phyloP scores from a whole-genome alignment of 2,888 invertebrate species.

The Magallana nippona region DNA sequence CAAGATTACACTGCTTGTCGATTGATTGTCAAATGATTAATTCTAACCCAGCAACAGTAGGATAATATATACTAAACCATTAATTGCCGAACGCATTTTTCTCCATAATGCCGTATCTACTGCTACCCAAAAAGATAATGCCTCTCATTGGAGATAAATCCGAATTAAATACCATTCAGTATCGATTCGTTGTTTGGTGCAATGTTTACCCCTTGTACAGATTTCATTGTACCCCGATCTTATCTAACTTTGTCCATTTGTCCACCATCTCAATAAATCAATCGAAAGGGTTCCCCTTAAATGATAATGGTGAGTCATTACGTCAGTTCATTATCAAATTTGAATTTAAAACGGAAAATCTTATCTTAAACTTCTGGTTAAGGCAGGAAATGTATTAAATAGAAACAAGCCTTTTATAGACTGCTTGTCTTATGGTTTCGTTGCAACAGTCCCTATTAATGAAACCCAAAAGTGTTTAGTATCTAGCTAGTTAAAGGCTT shows the following conservation, averaged over 20 bases:
- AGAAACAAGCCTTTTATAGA: not conserved
- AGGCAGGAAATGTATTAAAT: not conserved
- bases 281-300: not conserved
- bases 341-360: not conserved
- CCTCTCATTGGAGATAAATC: constrained; percentile 15
- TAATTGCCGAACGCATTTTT: constrained; percentile 11
- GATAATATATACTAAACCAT: not conserved
- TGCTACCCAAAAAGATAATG: constrained; percentile 15
- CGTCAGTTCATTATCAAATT: constrained; percentile 21
- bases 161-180: constrained; percentile 16
- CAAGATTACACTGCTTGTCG: not conserved
- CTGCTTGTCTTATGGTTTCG: not conserved
- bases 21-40: constrained; percentile 26
- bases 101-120: constrained; percentile 25
- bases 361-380: not conserved
- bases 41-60: not conserved
- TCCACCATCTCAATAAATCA: constrained; percentile 13
- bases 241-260: constrained; percentile 8
- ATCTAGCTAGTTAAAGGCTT: no score
- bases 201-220: constrained; percentile 7
- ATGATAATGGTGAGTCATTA: constrained; percentile 14
- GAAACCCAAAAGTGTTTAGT: not conserved
- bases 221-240: not conserved
- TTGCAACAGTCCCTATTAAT: not conserved
- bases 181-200: constrained; percentile 32